Evolutionary conservation across 2,113 vertebrate species (phyloP).

Genomic region (Cinclus cinclus): DNA sequence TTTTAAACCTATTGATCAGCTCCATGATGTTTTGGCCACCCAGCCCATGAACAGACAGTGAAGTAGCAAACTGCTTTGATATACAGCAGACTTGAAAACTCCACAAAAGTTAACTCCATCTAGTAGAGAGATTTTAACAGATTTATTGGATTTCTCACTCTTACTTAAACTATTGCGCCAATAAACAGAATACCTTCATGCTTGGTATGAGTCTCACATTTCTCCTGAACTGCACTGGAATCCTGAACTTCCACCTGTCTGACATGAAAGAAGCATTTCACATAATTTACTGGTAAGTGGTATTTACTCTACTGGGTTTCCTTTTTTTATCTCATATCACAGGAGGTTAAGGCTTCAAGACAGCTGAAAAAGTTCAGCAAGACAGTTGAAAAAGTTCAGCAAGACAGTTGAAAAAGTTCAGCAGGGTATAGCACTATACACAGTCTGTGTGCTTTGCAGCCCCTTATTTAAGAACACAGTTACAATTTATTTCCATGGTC

Average conservation of each 20-base stretch:
- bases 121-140: neutral
- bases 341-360: neutral
- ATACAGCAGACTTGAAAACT: neutral
- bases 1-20: neutral
- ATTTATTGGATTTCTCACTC: neutral
- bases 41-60: neutral
- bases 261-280: neutral
- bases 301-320: neutral
- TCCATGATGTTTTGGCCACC: neutral
- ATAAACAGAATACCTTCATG: conserved; percentile 3
- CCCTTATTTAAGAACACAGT: conserved; percentile 43
- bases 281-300: neutral
- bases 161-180: neutral
- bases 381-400: neutral
- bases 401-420: neutral
- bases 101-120: neutral
- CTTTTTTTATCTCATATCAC: neutral
- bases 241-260: conserved; percentile 12
- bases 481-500: conserved; percentile 58
- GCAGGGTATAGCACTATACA: neutral
- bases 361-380: neutral
- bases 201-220: neutral
- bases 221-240: neutral
- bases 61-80: neutral
- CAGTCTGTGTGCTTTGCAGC: neutral